A percentile compares a stretch with the other conserved stretches of the same genome.
Evolutionary conservation across 2,797 vertebrate genomes (phyloP).

Genomic region (Sarcophilus harrisii): DNA sequence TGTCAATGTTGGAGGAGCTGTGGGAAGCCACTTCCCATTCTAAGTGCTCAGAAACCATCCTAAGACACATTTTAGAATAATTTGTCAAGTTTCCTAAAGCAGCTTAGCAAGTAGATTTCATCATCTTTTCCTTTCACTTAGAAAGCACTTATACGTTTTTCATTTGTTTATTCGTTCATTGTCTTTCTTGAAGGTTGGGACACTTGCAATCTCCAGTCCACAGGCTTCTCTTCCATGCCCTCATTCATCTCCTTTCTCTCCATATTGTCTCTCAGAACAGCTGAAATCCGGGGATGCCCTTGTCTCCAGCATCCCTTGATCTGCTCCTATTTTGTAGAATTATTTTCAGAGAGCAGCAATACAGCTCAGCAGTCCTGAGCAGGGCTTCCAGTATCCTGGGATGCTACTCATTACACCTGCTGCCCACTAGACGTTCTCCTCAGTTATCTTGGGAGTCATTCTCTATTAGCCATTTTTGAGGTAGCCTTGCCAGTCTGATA

Average conservation of each 20-base stretch:
- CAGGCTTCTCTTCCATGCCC: too few relatives aligned
- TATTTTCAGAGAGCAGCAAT: not conserved
- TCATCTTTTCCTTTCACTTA: not conserved
- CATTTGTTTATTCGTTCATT: not conserved
- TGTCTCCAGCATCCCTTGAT: too few relatives aligned
- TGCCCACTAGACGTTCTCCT: not conserved
- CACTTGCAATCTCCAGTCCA: not conserved
- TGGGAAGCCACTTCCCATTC: not conserved
- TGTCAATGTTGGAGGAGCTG: too few relatives aligned
- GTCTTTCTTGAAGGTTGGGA: not conserved
- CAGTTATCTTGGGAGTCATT: not conserved
- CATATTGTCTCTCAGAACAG: too few relatives aligned
- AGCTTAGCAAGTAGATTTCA: not conserved
- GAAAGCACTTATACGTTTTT: not conserved
- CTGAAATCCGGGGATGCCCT: too few relatives aligned
- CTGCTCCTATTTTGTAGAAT: not conserved
- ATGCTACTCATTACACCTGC: not conserved
- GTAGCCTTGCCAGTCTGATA: not conserved
- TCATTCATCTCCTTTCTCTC: too few relatives aligned
- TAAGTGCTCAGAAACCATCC: not conserved
- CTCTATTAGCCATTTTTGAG: not conserved
- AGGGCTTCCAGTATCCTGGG: not conserved
- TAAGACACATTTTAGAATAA: not conserved
- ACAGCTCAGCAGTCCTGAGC: not conserved
- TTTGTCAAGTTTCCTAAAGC: not conserved